A percentile compares a stretch with the other conserved stretches of the same genome.
Conservation (phyloP, 2,888 invertebrate genomes). For the Stramonita haemastoma region DNA sequence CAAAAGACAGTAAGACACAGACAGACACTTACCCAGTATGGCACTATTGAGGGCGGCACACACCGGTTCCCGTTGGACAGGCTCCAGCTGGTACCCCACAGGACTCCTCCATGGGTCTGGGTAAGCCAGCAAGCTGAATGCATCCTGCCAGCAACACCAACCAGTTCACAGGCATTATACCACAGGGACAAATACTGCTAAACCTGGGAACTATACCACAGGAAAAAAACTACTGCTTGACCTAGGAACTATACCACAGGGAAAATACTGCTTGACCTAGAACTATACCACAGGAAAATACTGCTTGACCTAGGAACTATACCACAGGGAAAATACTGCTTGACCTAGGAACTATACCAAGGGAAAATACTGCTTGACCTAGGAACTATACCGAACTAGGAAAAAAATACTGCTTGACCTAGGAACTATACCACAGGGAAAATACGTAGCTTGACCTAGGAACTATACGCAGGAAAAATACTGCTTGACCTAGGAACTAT, state of each 20-base stretch:
- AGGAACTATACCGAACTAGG: too few relatives aligned
- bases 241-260: background rate
- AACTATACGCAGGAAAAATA: background rate
- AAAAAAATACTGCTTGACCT: background rate
- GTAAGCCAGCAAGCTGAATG: constrained; percentile 97
- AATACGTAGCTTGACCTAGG: background rate
- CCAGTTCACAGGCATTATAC: background rate
- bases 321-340: too few relatives aligned
- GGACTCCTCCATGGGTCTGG: constrained; percentile 98
- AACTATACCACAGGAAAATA: too few relatives aligned
- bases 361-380: too few relatives aligned
- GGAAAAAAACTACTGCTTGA: background rate
- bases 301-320: too few relatives aligned
- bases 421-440: background rate
- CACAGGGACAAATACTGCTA: background rate
- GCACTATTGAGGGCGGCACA: constrained; percentile 98
- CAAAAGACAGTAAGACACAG: background rate
- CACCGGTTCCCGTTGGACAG: constrained; percentile 94
- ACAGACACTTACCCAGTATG: constrained; percentile 88
- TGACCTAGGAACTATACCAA: too few relatives aligned
- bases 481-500: background rate
- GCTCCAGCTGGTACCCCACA: constrained; percentile 95
- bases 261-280: too few relatives aligned
- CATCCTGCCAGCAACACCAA: constrained; percentile 83
- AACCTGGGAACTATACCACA: background rate